Evolutionary conservation across 53 echinoderm and acorn worm genomes (phyloP).

Genomic region (Luidia sarsii): DNA sequence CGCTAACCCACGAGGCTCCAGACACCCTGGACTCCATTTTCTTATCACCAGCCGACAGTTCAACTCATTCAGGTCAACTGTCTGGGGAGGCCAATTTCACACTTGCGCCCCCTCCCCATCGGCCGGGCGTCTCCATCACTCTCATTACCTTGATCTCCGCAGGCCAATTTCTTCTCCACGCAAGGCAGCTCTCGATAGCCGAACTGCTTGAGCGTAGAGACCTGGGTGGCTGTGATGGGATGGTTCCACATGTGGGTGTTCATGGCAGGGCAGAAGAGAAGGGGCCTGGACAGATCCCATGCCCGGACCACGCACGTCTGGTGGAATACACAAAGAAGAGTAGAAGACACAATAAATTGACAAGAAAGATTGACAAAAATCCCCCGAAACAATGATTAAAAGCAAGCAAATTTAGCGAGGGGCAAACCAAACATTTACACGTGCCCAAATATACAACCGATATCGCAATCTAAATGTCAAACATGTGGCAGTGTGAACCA

Average conservation of each 20-base stretch:
- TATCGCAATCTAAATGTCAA: too few species aligned
- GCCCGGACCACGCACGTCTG: conserved; percentile 96
- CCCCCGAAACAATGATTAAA: too few species aligned
- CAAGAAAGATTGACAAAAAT: too few species aligned
- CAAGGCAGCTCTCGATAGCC: conserved; percentile 91
- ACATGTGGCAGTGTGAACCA: too few species aligned
- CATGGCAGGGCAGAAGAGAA: conserved; percentile 96
- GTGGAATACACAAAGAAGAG: background rate
- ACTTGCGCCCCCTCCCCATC: background rate
- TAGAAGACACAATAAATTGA: too few species aligned
- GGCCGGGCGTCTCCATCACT: background rate
- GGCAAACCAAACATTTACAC: too few species aligned
- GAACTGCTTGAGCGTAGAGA: conserved; percentile 57
- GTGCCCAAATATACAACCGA: background rate
- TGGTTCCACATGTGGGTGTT: conserved; percentile 96
- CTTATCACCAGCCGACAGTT: too few species aligned
- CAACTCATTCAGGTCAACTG: too few species aligned
- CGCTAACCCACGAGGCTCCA: too few species aligned
- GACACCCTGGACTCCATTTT: too few species aligned
- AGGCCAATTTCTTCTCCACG: conserved; percentile 83
- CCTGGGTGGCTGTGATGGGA: conserved; percentile 74
- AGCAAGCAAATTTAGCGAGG: too few species aligned
- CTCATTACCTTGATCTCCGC: conserved; percentile 90
- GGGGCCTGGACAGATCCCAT: conserved; percentile 79
- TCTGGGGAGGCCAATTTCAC: too few species aligned